Evolutionary conservation across 92 coral and sea anemone species (phyloP), one percentile per base, ranked within the genome.

Genomic region (Hydrozoanthus gracilis): DNA sequence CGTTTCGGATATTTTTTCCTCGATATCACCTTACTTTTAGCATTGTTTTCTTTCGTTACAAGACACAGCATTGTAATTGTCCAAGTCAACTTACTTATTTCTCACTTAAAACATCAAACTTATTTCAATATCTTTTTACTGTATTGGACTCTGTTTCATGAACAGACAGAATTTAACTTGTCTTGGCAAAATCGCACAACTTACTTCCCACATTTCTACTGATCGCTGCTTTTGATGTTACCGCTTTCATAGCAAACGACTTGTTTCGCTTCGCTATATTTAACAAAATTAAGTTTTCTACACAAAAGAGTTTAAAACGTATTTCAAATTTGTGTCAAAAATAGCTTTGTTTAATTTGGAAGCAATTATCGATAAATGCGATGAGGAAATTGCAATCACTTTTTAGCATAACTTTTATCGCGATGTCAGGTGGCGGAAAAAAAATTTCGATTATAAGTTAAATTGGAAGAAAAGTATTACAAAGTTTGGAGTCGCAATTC

Each of bases 321-420:
- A 2, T 9, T 54, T 56, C n/a, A 56, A 13, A 27, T 44, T 27
- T 27, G 47, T 71, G 45, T 39, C 10, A 45, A 27, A 71, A 39
- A 39, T 71, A 10, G 7, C 27, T 77, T 77, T 51, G 20, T 55
- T 77, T 77, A 2, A 14, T 7, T 44, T 68, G 49, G 45, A 45
- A 56, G 20, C 69, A 15, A 9, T 77, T 56, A 52, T 68, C 49
- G 13, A 56, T 13, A 14, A 49, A 54, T 17, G 47, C 82, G 8
- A 77, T 7, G 51, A 35, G 68, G 68, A 76, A 76, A 76, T 76
- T 77, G 82, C 82, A 39, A 77, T 77, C 82, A 55, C 68, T 45
- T 77, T 77, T 77, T 52, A 52, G 44, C 50, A 77, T 54, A 77
- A 68, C 69, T 44, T 56, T 77, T 50, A 56, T 15, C 4, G 82